phyloP scores from a whole-genome alignment of 2,888 invertebrate species.

The Plagodis dolabraria region DNA sequence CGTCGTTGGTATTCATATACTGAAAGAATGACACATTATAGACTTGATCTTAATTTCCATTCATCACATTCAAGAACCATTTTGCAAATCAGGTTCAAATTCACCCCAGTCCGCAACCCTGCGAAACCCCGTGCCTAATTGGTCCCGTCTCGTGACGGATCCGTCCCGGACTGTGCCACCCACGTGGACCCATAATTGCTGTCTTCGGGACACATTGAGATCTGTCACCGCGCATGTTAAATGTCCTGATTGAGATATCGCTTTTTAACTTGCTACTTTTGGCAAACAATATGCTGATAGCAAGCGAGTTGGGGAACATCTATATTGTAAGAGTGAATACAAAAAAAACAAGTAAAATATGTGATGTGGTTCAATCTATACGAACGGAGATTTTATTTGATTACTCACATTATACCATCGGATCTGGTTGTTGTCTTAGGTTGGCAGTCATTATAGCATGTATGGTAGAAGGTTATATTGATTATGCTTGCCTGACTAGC shows the following conservation, averaged over 20 bases:
- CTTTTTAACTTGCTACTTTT: conserved; percentile 4
- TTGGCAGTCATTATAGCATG: no score
- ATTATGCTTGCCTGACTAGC: no score
- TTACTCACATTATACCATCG: no score
- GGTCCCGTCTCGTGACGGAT: conserved; percentile 13
- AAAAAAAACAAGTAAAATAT: no score
- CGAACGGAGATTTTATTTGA: no score
- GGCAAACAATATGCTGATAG: neutral
- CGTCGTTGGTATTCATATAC: no score
- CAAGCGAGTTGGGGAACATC: neutral
- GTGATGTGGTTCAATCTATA: no score
- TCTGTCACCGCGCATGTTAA: conserved; percentile 21
- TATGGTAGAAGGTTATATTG: no score
- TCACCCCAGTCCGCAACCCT: neutral
- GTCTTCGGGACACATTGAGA: conserved; percentile 15
- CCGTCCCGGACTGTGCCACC: conserved; percentile 11
- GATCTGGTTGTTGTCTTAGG: no score
- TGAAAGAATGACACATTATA: no score
- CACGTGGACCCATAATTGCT: conserved; percentile 14
- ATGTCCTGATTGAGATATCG: conserved; percentile 15
- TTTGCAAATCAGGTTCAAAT: conserved; percentile 7
- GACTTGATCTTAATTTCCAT: no score
- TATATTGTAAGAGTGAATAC: no score
- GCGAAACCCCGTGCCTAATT: conserved; percentile 19
- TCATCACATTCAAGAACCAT: neutral